Evolutionary conservation across 2,888 invertebrate genomes (phyloP).

Genomic region (Omphaloscelis lunosa): DNA sequence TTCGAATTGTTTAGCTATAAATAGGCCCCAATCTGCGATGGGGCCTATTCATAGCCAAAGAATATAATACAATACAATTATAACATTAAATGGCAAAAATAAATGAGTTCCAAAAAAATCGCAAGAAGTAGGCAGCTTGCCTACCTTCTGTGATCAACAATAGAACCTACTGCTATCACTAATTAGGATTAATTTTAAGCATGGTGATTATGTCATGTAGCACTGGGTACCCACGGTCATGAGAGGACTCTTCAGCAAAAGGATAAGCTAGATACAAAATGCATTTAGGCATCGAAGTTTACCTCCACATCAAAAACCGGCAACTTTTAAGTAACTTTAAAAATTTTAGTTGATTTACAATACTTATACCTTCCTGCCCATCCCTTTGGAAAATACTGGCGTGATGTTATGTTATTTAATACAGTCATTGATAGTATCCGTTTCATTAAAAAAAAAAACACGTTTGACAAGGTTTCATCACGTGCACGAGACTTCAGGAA

Average conservation of each 20-base stretch:
- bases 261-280: background rate
- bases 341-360: no score
- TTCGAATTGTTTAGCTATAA: background rate
- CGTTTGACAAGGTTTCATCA: background rate
- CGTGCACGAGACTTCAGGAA: constrained; percentile 26
- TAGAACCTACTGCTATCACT: background rate
- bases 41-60: no score
- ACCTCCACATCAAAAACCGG: background rate
- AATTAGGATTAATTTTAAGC: background rate
- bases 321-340: no score
- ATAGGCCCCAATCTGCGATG: background rate
- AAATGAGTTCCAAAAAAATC: no score
- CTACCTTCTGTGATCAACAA: background rate
- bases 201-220: background rate
- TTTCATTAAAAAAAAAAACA: background rate
- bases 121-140: background rate
- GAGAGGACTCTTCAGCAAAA: background rate
- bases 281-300: background rate
- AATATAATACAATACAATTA: no score
- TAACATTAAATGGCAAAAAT: no score
- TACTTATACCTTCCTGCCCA: no score
- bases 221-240: background rate
- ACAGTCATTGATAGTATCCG: constrained; percentile 1
- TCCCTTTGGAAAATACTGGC: no score
- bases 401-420: background rate